Conservation (phyloP, 2,113 vertebrate species). For the Promerops cafer region DNA sequence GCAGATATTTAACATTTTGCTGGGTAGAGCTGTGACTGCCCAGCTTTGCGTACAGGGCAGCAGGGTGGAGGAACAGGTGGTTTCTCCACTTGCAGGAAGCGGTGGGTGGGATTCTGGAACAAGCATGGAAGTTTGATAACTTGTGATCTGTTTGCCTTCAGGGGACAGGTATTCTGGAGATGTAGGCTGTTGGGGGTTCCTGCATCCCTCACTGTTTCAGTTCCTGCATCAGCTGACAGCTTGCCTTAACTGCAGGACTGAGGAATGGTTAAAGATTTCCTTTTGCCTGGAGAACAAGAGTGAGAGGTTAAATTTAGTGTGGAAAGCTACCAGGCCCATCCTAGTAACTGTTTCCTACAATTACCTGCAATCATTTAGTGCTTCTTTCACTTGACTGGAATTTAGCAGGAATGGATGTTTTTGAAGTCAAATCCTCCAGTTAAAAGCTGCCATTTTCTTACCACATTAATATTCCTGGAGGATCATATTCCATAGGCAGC, state of each 20-base stretch:
- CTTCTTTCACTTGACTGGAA: not conserved
- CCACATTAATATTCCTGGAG: not conserved
- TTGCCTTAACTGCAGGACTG: not conserved
- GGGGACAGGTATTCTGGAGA: not conserved
- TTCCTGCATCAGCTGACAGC: not conserved
- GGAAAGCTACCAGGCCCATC: not conserved
- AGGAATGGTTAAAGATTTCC: not conserved
- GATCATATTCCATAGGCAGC: not conserved
- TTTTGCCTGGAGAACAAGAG: not conserved
- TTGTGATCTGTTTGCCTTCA: not conserved
- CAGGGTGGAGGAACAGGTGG: not conserved
- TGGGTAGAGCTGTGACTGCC: not conserved
- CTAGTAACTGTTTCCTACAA: not conserved
- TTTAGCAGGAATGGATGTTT: not conserved
- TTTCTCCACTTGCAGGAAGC: not conserved
- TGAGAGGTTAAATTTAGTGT: not conserved
- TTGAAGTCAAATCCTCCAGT: not conserved
- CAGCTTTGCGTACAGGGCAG: not conserved
- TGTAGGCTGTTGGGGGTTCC: not conserved
- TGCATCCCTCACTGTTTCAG: not conserved
- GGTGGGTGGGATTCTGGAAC: not conserved
- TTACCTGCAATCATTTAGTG: not conserved
- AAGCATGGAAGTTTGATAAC: not conserved
- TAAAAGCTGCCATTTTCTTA: not conserved
- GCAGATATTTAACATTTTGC: not conserved